Base-by-base conservation (phyloP, 2,113 vertebrate genomes). In the Epinephelus lanceolatus region DNA sequence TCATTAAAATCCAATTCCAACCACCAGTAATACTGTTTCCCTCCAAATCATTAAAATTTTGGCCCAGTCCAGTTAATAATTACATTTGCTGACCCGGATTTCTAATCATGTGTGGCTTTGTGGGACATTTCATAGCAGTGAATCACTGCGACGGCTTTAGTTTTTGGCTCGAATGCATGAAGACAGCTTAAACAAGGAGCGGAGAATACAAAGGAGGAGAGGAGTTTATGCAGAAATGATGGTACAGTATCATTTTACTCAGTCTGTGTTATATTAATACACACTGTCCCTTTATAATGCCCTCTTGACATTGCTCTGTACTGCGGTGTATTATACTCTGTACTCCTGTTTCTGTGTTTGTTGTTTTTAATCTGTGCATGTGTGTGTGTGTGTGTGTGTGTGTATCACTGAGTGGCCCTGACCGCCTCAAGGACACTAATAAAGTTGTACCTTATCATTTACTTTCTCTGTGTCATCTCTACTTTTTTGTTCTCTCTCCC, bases 391-490 rank as follows among this genome's bases (percentile, higher is more conserved):
- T 71, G 52, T 71, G 33, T 59, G 42, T 11, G 13, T 23, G 57
- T 57, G 61, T 66, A 30, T 69, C 71, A 61, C 49, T 15, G 37
- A 67, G 63, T 37, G 47, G 23, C 52, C 67, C 72, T 27, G 66
- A 23, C 78, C 14, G 10, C 76, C 80, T 90, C 85, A 91, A 91
- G 87, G 85, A 89, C 88, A 78, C 88, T 86, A 87, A 93, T 90
- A 85, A 92, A 91, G 86, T 91, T 91, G 72, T 76, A 76, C 77
- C 82, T 84, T 80, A 88, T 92, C 86, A 89, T 92, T 92, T 89
- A 82, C 89, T 88, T 76, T 85, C 59, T 67, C 49, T 61, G 73
- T 83, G 84, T 84, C 67, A 52, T 86, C 83, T 53, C 73, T 81
- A 82, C 81, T 79, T 86, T 81, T 89, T 63, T 90, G 78, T 81